Percentiles rank a stretch among this genome's conserved stretches.
These are phyloP conservation scores for Megalonaias nervosa DNA, from an alignment of 1,140 invertebrate genomes.

Conservation along the genomic window DNA sequence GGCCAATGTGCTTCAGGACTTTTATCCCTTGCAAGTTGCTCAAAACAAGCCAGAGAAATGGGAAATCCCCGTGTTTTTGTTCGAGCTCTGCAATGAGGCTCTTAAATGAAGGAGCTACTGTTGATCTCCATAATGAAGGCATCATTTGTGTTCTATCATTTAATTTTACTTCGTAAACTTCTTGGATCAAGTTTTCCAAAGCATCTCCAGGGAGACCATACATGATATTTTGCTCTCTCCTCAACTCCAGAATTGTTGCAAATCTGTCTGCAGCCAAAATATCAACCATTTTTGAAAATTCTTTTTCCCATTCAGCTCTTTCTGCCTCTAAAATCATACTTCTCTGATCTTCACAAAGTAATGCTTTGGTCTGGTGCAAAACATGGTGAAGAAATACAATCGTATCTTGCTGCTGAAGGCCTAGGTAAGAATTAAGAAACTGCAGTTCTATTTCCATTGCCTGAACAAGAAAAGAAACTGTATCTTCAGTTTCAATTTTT, in stretches of 20 bases:
- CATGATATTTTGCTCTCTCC: background rate
- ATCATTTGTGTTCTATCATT: background rate
- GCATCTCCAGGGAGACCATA: conserved; percentile 1
- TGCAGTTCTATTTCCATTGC: conserved; percentile 2
- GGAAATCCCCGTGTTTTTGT: background rate
- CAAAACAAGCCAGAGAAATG: conserved; percentile 1
- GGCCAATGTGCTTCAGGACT: conserved; percentile 6
- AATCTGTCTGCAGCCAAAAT: background rate
- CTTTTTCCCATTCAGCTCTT: conserved; percentile 1
- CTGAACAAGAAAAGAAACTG: background rate
- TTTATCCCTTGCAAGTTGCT: background rate
- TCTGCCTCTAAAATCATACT: no score
- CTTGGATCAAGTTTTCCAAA: conserved; percentile 5
- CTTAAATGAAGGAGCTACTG: background rate
- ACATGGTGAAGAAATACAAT: conserved; percentile 11
- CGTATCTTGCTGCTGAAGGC: conserved; percentile 14
- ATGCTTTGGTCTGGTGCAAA: background rate
- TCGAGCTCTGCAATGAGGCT: conserved; percentile 7
- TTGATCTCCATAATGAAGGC: conserved; percentile 2
- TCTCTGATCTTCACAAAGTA: background rate
- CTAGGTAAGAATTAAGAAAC: background rate
- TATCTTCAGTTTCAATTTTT: background rate
- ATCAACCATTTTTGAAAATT: conserved; percentile 9
- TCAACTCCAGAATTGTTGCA: background rate
- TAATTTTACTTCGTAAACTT: background rate